Evolutionary conservation across 2,113 vertebrate species (phyloP).

Genomic region (Brachyhypopomus occidentalis): DNA sequence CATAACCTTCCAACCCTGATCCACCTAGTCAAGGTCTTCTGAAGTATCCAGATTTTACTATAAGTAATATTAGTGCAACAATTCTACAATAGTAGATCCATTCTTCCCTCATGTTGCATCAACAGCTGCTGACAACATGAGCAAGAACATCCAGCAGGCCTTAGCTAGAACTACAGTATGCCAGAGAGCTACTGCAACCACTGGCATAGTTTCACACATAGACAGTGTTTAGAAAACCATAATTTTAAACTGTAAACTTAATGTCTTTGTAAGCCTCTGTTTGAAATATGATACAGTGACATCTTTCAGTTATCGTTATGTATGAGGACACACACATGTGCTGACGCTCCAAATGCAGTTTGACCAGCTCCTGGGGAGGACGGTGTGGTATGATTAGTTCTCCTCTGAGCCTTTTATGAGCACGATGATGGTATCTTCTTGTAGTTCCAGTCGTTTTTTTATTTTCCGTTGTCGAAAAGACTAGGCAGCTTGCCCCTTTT

Average conservation of each 20-base stretch:
- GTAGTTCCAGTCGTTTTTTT: slow-evolving; percentile 30
- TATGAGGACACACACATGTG: background rate
- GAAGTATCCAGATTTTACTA: too few species aligned
- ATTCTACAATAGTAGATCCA: too few species aligned
- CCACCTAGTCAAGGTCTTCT: too few species aligned
- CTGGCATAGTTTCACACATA: slow-evolving; percentile 10
- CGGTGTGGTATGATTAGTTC: slow-evolving; percentile 31
- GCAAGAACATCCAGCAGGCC: background rate
- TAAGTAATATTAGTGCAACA: too few species aligned
- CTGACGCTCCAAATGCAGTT: slow-evolving; percentile 28
- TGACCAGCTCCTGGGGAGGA: background rate
- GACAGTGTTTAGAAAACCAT: slow-evolving; percentile 48
- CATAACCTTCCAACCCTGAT: too few species aligned
- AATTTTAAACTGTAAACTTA: slow-evolving; percentile 44
- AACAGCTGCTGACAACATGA: slow-evolving; percentile 2
- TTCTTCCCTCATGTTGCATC: too few species aligned
- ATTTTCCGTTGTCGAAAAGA: slow-evolving; percentile 38
- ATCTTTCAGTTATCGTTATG: background rate
- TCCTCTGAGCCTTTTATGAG: slow-evolving; percentile 55
- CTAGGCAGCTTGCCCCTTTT: slow-evolving; percentile 47
- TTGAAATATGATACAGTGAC: slow-evolving; percentile 27
- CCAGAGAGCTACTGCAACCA: background rate
- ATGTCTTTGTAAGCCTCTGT: slow-evolving; percentile 42
- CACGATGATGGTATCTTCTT: slow-evolving; percentile 31
- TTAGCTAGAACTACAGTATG: too few species aligned